Base-by-base conservation (phyloP, 2,113 vertebrate species). In the Coturnix japonica region DNA sequence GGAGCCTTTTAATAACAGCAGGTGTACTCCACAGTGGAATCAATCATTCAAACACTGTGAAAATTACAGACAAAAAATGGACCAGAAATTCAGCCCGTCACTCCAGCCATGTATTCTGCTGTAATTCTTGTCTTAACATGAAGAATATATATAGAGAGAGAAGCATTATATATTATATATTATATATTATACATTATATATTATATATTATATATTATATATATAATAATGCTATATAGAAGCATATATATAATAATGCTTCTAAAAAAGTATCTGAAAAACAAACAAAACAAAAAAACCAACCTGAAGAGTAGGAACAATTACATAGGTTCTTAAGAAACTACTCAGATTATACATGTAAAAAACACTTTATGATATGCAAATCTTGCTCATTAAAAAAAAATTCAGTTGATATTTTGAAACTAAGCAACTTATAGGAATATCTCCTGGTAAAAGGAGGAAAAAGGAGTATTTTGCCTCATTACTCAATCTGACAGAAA, bases 381-480 rank as follows among this genome's bases (percentile, higher is more conserved):
- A 54, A 54, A 71, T 13, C 26, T 15, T 54, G 25, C 49, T 18
- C 17, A 69, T 8, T 56, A 56, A n/a, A 56, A 54, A 56, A 54
- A 69, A 49, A 49, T n/a, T 11, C n/a, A 35, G 19, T 13, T 39
- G 35, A 28, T 19, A 63, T 28, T 63, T 28, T 12, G 16, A 28
- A 63, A 28, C 16, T 19, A 63, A 28, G 57, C 23, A 79, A 59
- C 61, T 51, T 71, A 51, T 0, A 75, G 28, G 28, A 91, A 90
- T 20, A 85, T 39, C 74, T 78, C 91, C 78, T 53, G 41, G 70
- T n/a, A 87, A 93, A 89, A 74, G 44, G 14, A 87, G 81, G 81
- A 59, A 91, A 28, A 0, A 47, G 22, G 9, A 57, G 22, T 78
- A 63, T 39, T 91, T 94, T 87, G 44, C 28, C 71, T 74, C 66